Percentiles rank a stretch among this genome's conserved stretches.
These are phyloP conservation scores for Stegodyphus mimosarum DNA, from an alignment of 1,140 invertebrate species.

Conservation along the genomic window DNA sequence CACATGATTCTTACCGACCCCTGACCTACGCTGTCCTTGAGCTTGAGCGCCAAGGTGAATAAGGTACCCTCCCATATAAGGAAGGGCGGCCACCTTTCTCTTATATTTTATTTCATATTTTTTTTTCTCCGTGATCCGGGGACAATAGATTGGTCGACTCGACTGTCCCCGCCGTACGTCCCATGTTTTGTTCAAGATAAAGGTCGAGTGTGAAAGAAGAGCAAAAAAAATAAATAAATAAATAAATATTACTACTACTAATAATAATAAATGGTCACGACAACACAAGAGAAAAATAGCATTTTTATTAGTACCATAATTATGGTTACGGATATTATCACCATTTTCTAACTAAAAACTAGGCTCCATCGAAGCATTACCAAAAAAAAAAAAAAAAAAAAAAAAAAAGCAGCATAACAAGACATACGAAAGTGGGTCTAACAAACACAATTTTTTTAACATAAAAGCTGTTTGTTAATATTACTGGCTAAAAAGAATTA, in stretches of 20 bases:
- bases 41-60: slow-evolving; percentile 50
- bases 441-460: too few relatives aligned
- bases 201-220: not conserved
- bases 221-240: too few relatives aligned
- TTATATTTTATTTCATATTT: slow-evolving; percentile 10
- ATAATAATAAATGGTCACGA: not conserved
- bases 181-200: not conserved
- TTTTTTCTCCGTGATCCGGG: slow-evolving; percentile 5
- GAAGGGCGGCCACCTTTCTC: slow-evolving; percentile 6
- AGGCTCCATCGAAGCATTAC: too few relatives aligned
- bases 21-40: slow-evolving; percentile 57
- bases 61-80: slow-evolving; percentile 31
- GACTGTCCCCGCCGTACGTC: not conserved
- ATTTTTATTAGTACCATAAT: too few relatives aligned
- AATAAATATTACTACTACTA: too few relatives aligned
- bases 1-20: slow-evolving; percentile 56
- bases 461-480: too few relatives aligned
- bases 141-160: slow-evolving; percentile 13
- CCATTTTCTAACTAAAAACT: too few relatives aligned
- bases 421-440: too few relatives aligned
- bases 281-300: not conserved
- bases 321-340: too few relatives aligned
- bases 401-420: too few relatives aligned
- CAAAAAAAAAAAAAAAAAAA: too few relatives aligned
- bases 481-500: too few relatives aligned